These are phyloP conservation scores for Trinorchestia longiramus DNA, from an alignment of 1,140 invertebrate genomes.

Conservation along the genomic window DNA sequence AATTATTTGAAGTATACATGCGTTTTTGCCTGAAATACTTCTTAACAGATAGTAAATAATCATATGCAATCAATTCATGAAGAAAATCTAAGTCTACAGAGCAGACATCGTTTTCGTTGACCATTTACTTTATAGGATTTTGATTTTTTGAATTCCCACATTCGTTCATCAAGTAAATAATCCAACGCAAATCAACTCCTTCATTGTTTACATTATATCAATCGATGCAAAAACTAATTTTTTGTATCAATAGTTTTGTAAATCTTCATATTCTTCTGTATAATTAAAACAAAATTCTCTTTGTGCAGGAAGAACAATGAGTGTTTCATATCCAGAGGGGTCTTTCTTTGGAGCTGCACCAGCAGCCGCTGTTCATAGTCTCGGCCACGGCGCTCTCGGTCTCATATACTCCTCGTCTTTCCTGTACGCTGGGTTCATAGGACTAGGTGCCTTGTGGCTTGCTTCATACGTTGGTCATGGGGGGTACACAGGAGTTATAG, in stretches of 20 bases:
- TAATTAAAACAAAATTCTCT: too few species aligned
- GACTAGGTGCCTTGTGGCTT: slow-evolving; percentile 26
- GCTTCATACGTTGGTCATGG: slow-evolving; percentile 25
- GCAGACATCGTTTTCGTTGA: neutral
- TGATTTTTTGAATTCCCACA: neutral
- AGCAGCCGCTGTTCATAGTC: neutral
- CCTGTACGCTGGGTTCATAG: slow-evolving; percentile 27
- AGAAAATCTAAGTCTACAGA: neutral
- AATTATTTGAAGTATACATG: neutral
- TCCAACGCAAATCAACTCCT: neutral
- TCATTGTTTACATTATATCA: neutral
- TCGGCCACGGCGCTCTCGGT: neutral
- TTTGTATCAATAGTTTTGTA: too few species aligned
- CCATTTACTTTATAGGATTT: neutral
- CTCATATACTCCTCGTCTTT: neutral
- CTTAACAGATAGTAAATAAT: neutral
- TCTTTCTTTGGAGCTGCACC: neutral
- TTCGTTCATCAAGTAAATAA: neutral
- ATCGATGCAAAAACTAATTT: neutral
- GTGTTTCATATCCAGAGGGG: neutral
- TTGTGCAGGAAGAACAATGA: neutral
- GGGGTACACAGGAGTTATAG: neutral
- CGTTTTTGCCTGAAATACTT: neutral
- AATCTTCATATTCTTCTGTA: too few species aligned
- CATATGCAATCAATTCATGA: neutral